Conservation (phyloP, 2,888 invertebrate genomes). For the Celastrina argiolus region DNA sequence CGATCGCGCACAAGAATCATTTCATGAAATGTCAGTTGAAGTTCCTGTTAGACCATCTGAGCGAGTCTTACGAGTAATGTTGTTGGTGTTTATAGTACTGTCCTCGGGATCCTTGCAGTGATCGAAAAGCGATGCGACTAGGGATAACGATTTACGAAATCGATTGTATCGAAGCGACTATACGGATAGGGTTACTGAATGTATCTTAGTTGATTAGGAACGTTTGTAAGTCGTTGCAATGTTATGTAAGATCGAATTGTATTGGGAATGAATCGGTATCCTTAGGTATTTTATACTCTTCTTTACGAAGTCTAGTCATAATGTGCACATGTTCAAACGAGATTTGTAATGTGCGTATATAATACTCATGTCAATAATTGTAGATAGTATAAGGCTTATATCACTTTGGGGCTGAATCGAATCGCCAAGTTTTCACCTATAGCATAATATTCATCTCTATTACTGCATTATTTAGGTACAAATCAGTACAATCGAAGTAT, state of each 20-base stretch:
- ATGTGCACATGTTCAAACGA: slow-evolving; percentile 67
- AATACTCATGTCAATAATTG: slow-evolving; percentile 62
- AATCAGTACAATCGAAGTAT: no score
- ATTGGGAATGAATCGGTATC: slow-evolving; percentile 7
- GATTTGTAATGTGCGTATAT: slow-evolving; percentile 58
- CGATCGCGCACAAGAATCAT: slow-evolving; percentile 70
- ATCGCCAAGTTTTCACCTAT: no score
- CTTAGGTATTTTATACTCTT: slow-evolving; percentile 56
- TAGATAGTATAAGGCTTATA: slow-evolving; percentile 53
- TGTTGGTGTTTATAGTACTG: slow-evolving; percentile 61
- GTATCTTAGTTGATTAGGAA: not conserved
- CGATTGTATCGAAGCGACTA: not conserved
- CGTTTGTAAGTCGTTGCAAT: not conserved
- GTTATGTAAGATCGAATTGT: not conserved
- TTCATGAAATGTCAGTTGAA: slow-evolving; percentile 76
- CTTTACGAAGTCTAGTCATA: slow-evolving; percentile 76
- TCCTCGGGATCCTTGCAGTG: slow-evolving; percentile 79
- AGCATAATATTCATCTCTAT: no score
- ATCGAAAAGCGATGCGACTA: slow-evolving; percentile 68
- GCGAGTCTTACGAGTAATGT: slow-evolving; percentile 80
- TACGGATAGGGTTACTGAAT: not conserved
- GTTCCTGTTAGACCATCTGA: slow-evolving; percentile 81
- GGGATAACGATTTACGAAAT: slow-evolving; percentile 21
- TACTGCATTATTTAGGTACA: no score
- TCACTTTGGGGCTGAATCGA: no score